Conservation (phyloP, 2,113 vertebrate genomes). For the Uria aalge region DNA sequence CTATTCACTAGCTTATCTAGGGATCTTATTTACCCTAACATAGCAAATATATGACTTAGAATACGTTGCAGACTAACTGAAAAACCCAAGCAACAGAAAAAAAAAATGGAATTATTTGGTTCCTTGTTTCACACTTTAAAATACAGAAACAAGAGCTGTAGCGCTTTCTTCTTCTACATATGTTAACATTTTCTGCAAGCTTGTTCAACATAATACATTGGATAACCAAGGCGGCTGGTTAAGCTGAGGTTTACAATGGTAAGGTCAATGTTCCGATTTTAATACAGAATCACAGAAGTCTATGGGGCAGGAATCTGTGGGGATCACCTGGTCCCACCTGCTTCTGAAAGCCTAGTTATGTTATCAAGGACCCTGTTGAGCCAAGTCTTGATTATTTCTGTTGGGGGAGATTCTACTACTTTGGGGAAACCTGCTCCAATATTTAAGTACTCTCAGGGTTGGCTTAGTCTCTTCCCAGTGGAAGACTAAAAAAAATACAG, state of each 20-base stretch:
- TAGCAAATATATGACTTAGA: not conserved
- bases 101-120: not conserved
- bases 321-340: not conserved
- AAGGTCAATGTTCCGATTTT: not conserved
- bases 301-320: accelerated
- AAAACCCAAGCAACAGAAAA: not conserved
- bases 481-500: not conserved
- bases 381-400: not conserved
- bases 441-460: not conserved
- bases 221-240: not conserved
- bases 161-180: not conserved
- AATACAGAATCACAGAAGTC: not conserved
- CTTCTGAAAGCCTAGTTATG: not conserved
- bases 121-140: not conserved
- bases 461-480: not conserved
- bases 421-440: not conserved
- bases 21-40: not conserved
- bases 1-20: not conserved
- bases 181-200: not conserved
- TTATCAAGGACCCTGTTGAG: not conserved
- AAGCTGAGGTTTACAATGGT: not conserved
- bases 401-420: not conserved
- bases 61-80: not conserved
- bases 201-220: not conserved
- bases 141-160: not conserved